phyloP scores from a whole-genome alignment of 1,140 invertebrate species.

The Drosophila grimshawi region DNA sequence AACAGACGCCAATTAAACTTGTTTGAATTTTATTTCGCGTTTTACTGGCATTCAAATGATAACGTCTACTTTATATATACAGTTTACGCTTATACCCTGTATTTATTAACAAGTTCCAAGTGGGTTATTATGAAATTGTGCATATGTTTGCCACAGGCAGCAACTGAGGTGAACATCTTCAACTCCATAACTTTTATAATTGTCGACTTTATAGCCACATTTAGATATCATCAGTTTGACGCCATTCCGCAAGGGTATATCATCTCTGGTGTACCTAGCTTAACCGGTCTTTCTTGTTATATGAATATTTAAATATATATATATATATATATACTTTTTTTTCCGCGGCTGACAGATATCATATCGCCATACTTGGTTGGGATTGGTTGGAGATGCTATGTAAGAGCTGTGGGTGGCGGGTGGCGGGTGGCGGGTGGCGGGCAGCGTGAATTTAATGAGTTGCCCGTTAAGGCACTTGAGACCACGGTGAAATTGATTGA shows the following conservation, averaged over 20 bases:
- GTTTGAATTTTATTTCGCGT: constrained; percentile 49
- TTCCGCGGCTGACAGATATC: constrained; percentile 28
- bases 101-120: too few relatives aligned
- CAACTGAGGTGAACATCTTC: too few relatives aligned
- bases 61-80: constrained; percentile 7
- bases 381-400: neutral
- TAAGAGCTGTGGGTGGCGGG: neutral
- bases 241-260: too few relatives aligned
- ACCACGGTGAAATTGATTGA: constrained; percentile 42
- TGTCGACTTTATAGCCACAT: neutral
- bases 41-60: constrained; percentile 21
- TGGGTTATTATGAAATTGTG: too few relatives aligned
- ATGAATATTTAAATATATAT: neutral
- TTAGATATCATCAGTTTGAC: too few relatives aligned
- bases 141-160: too few relatives aligned
- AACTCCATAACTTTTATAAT: neutral
- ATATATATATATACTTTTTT: neutral
- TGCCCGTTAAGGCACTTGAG: constrained; percentile 46
- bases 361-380: neutral
- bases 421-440: neutral
- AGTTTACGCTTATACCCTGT: neutral
- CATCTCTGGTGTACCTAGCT: too few relatives aligned
- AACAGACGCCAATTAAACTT: constrained; percentile 68
- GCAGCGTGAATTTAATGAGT: constrained; percentile 60
- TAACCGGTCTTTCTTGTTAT: neutral